These are phyloP conservation scores for Mobula hypostoma DNA, from an alignment of 2,113 vertebrate genomes.

Conservation along the genomic window DNA sequence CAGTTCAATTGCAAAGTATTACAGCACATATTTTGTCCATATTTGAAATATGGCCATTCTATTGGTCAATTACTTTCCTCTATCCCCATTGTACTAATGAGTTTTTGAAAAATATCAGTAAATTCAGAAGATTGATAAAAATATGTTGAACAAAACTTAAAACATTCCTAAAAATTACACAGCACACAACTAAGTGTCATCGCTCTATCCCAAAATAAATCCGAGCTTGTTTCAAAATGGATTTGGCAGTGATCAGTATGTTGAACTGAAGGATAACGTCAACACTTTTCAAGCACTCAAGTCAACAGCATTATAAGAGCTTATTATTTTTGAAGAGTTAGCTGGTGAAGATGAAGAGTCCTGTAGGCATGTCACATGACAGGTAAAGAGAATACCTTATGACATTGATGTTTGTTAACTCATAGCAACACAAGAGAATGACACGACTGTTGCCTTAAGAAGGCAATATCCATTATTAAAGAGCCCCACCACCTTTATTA, in stretches of 20 bases:
- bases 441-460: too few species aligned
- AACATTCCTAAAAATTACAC: background rate
- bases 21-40: background rate
- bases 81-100: background rate
- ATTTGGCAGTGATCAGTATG: background rate
- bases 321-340: background rate
- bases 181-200: background rate
- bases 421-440: background rate
- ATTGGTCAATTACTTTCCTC: background rate
- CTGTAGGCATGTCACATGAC: background rate
- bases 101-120: background rate
- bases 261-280: background rate
- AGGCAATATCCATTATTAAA: too few species aligned
- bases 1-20: background rate
- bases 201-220: background rate
- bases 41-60: background rate
- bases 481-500: too few species aligned
- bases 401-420: background rate
- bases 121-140: slow-evolving; percentile 12
- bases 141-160: background rate
- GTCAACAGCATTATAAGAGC: background rate
- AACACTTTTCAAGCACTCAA: background rate
- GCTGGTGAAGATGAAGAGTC: background rate
- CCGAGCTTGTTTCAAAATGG: slow-evolving; percentile 4
- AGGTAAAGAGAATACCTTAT: background rate